Evolutionary conservation across 2,113 vertebrate genomes (phyloP).

Genomic region (Nibea albiflora): DNA sequence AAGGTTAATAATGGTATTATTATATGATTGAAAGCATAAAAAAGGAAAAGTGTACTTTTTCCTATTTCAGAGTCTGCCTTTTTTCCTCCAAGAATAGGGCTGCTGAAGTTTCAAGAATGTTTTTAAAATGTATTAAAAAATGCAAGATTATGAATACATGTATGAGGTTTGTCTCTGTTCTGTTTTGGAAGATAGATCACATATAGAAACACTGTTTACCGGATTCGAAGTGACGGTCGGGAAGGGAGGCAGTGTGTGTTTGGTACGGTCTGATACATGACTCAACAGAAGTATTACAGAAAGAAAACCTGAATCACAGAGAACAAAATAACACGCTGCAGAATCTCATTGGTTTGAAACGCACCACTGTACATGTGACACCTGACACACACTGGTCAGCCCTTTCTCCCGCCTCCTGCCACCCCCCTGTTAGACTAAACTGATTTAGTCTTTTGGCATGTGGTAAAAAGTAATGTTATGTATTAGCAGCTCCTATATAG

Average conservation of each 20-base stretch:
- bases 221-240: slow-evolving; percentile 27
- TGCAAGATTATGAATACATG: slow-evolving; percentile 72
- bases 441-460: slow-evolving; percentile 72
- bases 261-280: neutral
- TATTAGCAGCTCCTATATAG: slow-evolving; percentile 72
- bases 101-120: slow-evolving; percentile 83
- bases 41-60: slow-evolving; percentile 64
- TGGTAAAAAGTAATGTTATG: slow-evolving; percentile 69
- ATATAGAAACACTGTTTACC: slow-evolving; percentile 49
- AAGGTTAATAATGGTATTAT: slow-evolving; percentile 53
- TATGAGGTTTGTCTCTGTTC: slow-evolving; percentile 76
- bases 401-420: slow-evolving; percentile 58
- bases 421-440: slow-evolving; percentile 57
- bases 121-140: slow-evolving; percentile 79
- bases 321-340: neutral
- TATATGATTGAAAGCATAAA: slow-evolving; percentile 50
- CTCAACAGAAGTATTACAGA: neutral
- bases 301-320: neutral
- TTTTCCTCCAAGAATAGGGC: slow-evolving; percentile 76
- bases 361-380: slow-evolving; percentile 16
- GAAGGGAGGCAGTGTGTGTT: slow-evolving; percentile 61
- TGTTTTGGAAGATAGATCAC: slow-evolving; percentile 65
- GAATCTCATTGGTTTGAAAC: slow-evolving; percentile 31
- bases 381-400: slow-evolving; percentile 60
- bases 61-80: slow-evolving; percentile 74